Conservation (phyloP, 2,113 vertebrate genomes). For the Microcebus ravelobensis region DNA sequence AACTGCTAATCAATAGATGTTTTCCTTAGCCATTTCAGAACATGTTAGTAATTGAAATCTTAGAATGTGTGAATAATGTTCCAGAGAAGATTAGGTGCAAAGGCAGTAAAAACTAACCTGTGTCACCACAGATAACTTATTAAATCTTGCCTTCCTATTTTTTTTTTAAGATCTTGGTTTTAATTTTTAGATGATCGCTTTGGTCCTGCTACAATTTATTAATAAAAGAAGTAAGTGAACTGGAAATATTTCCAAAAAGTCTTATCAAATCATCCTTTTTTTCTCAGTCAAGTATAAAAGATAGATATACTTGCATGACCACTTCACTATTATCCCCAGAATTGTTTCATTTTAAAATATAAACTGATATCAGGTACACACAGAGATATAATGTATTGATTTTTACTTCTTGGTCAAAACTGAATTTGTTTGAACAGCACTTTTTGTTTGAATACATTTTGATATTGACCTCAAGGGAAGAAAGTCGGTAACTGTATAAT, state of each 20-base stretch:
- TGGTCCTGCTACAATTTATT: not conserved
- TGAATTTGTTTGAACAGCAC: constrained; percentile 48
- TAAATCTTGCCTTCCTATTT: not conserved
- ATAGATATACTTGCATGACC: not conserved
- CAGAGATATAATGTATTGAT: not conserved
- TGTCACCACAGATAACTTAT: not conserved
- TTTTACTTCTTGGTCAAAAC: constrained; percentile 61
- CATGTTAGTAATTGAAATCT: not conserved
- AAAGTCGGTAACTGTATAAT: constrained; percentile 1
- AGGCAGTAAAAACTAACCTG: not conserved
- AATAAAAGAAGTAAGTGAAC: not conserved
- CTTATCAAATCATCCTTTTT: constrained; percentile 3
- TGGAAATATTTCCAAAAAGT: constrained; percentile 19
- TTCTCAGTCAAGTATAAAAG: constrained; percentile 4
- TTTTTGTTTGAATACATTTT: constrained; percentile 61
- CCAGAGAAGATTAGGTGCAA: not conserved
- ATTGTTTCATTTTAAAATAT: constrained; percentile 20
- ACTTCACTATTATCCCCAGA: not conserved
- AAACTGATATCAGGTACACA: not conserved
- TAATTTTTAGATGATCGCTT: constrained; percentile 8
- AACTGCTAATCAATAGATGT: not conserved
- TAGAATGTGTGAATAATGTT: not conserved
- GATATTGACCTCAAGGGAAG: constrained; percentile 24
- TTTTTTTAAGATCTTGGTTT: not conserved
- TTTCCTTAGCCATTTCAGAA: not conserved